Conservation (phyloP, 2,797 vertebrate species). For the Tamandua tetradactyla region DNA sequence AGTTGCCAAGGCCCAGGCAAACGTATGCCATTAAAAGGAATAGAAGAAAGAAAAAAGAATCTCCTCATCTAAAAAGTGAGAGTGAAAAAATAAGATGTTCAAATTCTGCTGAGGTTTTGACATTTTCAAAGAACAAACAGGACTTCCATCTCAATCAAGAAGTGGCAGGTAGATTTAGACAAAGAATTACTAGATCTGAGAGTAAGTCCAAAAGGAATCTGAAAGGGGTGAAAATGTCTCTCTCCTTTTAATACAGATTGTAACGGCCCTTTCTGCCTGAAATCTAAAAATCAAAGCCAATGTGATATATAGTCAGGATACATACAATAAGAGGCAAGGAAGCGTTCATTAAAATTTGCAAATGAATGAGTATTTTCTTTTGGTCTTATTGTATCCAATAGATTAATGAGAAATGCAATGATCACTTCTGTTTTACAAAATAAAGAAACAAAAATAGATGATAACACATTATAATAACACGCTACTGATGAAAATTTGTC, state of each 20-base stretch:
- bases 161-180: neutral
- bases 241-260: neutral
- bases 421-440: neutral
- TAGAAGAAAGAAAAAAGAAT: slow-evolving; percentile 19
- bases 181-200: neutral
- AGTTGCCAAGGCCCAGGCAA: neutral
- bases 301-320: neutral
- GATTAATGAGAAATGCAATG: neutral
- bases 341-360: neutral
- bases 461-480: neutral
- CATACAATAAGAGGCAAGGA: neutral
- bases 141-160: slow-evolving; percentile 15
- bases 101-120: neutral
- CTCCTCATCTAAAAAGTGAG: neutral
- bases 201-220: neutral
- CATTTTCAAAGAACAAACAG: neutral
- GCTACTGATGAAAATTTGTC: neutral
- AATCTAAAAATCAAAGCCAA: slow-evolving; percentile 29
- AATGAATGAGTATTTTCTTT: neutral
- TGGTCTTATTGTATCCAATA: neutral
- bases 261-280: neutral
- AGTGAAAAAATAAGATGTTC: neutral
- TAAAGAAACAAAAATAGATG: neutral
- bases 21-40: neutral
- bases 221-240: neutral